Percentiles rank a stretch among this genome's conserved stretches.
Evolutionary conservation across 2,113 vertebrate genomes (phyloP).

Genomic region (Thalassoma bifasciatum): DNA sequence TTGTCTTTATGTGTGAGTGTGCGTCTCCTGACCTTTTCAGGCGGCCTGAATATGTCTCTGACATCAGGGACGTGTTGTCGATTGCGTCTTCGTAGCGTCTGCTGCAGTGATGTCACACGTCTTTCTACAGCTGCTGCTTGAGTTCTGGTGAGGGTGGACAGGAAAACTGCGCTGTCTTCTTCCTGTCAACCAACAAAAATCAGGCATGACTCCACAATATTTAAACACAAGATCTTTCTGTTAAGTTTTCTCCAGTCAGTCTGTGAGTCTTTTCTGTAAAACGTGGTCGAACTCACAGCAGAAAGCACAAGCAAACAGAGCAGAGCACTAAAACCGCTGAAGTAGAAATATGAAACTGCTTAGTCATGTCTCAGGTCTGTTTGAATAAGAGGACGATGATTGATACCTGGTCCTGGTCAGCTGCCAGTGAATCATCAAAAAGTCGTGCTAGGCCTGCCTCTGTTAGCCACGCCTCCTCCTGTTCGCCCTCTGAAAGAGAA

Average conservation of each 20-base stretch:
- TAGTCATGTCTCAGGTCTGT: background rate
- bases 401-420: slow-evolving; percentile 81
- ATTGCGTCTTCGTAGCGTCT: slow-evolving; percentile 92
- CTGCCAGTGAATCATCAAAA: slow-evolving; percentile 83
- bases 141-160: slow-evolving; percentile 92
- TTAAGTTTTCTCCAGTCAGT: background rate
- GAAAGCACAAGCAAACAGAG: background rate
- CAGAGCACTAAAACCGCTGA: background rate
- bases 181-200: slow-evolving; percentile 52
- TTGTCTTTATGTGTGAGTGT: background rate
- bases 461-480: slow-evolving; percentile 96
- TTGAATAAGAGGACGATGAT: background rate
- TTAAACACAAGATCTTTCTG: background rate
- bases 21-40: slow-evolving; percentile 61
- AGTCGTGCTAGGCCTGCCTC: slow-evolving; percentile 93
- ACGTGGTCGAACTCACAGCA: background rate
- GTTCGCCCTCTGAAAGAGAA: slow-evolving; percentile 88
- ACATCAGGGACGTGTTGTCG: slow-evolving; percentile 93
- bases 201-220: background rate
- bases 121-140: slow-evolving; percentile 93
- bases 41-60: slow-evolving; percentile 91
- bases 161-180: slow-evolving; percentile 87
- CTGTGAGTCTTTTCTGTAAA: background rate
- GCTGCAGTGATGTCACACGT: slow-evolving; percentile 88
- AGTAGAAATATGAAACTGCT: background rate